Percentiles rank a stretch among this genome's conserved stretches.
Conservation (phyloP, 2,113 vertebrate species). For the Bubalus kerabau region DNA sequence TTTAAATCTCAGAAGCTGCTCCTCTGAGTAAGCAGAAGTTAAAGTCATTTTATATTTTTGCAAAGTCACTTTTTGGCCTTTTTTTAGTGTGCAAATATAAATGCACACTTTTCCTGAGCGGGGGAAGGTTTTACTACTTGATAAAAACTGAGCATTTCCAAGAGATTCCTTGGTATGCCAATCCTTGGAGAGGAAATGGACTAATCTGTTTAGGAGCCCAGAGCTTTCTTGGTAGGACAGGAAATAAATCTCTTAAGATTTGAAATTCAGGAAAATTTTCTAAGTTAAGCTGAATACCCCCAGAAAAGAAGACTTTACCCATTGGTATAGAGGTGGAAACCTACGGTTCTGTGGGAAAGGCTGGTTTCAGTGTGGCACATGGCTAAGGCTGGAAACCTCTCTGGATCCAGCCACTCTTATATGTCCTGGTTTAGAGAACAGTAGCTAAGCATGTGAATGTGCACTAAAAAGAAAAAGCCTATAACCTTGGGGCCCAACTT, state of each 20-base stretch:
- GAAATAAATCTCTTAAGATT: background rate
- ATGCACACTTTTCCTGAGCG: slow-evolving; percentile 4
- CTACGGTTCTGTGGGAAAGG: background rate
- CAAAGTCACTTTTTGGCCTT: background rate
- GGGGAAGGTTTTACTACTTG: slow-evolving; percentile 19
- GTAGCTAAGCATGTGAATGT: background rate
- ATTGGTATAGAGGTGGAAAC: background rate
- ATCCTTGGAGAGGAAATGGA: background rate
- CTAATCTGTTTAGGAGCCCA: background rate
- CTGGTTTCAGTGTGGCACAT: background rate
- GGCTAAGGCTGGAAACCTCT: background rate
- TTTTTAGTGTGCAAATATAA: slow-evolving; percentile 22
- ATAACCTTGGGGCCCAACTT: background rate
- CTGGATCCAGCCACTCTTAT: background rate
- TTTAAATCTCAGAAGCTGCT: slow-evolving; percentile 23
- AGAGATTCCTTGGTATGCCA: background rate
- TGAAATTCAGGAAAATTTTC: background rate
- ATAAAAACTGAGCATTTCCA: background rate
- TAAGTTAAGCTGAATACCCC: background rate
- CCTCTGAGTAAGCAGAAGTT: slow-evolving; percentile 24
- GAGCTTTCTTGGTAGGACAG: background rate
- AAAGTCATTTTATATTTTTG: slow-evolving; percentile 10
- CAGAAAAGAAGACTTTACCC: background rate
- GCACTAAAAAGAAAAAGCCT: background rate
- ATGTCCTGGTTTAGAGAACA: background rate